phyloP scores from a whole-genome alignment of 2,113 vertebrate species.

The Pseudopodoces humilis region DNA sequence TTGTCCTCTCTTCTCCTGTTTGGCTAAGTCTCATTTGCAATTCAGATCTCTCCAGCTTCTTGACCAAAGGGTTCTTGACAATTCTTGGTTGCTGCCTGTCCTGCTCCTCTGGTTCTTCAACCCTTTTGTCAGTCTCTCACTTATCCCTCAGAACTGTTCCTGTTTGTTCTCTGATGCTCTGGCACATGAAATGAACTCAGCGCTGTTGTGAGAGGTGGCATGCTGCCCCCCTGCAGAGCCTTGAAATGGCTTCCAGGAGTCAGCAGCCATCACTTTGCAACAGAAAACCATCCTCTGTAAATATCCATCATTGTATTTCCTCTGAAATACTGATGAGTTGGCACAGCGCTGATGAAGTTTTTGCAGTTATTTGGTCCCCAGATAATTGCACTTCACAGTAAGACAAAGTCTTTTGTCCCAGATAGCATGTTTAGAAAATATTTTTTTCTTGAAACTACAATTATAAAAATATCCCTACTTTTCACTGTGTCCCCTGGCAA shows the following conservation, averaged over 20 bases:
- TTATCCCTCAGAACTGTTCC: background rate
- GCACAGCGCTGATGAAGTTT: background rate
- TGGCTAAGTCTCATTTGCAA: background rate
- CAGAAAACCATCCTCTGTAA: background rate
- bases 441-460: background rate
- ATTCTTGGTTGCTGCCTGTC: background rate
- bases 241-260: background rate
- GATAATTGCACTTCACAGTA: background rate
- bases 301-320: background rate
- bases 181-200: accelerated
- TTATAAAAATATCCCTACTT: background rate
- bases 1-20: background rate
- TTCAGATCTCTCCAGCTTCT: background rate
- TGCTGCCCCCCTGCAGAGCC: background rate
- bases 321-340: background rate
- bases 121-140: background rate
- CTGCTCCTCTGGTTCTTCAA: background rate
- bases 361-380: background rate
- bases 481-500: background rate
- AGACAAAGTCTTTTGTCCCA: background rate
- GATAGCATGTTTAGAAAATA: background rate
- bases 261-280: background rate
- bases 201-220: accelerated
- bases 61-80: background rate
- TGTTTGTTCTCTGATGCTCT: background rate